phyloP scores from a whole-genome alignment of 2,113 vertebrate genomes.

The Entelurus aequoreus region DNA sequence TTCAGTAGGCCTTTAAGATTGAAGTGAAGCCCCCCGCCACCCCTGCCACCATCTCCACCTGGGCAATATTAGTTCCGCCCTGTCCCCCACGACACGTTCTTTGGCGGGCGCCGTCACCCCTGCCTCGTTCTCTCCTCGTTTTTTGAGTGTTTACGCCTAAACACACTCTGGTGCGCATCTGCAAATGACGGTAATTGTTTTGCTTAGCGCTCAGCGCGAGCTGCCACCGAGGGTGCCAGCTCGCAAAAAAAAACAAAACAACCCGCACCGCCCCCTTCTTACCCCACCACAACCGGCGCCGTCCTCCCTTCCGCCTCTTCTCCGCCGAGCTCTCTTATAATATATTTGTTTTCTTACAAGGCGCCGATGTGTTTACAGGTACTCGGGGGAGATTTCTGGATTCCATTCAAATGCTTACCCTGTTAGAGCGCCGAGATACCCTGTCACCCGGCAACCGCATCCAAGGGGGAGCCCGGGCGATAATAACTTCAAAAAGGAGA shows the following conservation, averaged over 20 bases:
- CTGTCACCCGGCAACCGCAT: slow-evolving; percentile 99
- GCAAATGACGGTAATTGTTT: slow-evolving; percentile 74
- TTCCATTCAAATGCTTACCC: slow-evolving; percentile 99
- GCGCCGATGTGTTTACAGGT: slow-evolving; percentile 99
- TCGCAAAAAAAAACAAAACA: slow-evolving; percentile 20
- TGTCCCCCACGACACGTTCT: no score
- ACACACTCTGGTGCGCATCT: slow-evolving; percentile 59
- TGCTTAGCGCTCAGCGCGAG: slow-evolving; percentile 74
- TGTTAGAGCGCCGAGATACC: slow-evolving; percentile 99
- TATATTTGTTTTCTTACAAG: slow-evolving; percentile 97
- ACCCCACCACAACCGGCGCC: slow-evolving; percentile 16
- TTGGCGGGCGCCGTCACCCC: slow-evolving; percentile 37
- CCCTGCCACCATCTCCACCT: no score
- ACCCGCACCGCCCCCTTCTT: no score
- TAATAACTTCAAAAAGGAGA: slow-evolving; percentile 99
- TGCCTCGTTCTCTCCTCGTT: slow-evolving; percentile 42
- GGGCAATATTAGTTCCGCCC: no score
- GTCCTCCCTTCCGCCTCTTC: slow-evolving; percentile 49
- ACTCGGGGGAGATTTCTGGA: slow-evolving; percentile 99
- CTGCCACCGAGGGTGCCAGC: slow-evolving; percentile 73
- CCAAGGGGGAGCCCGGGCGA: slow-evolving; percentile 98
- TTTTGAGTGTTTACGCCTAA: slow-evolving; percentile 67
- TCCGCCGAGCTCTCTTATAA: slow-evolving; percentile 70
- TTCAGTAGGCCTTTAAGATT: no score
- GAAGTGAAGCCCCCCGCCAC: no score